phyloP scores from a whole-genome alignment of 2,797 vertebrate species.

The Strix occidentalis region DNA sequence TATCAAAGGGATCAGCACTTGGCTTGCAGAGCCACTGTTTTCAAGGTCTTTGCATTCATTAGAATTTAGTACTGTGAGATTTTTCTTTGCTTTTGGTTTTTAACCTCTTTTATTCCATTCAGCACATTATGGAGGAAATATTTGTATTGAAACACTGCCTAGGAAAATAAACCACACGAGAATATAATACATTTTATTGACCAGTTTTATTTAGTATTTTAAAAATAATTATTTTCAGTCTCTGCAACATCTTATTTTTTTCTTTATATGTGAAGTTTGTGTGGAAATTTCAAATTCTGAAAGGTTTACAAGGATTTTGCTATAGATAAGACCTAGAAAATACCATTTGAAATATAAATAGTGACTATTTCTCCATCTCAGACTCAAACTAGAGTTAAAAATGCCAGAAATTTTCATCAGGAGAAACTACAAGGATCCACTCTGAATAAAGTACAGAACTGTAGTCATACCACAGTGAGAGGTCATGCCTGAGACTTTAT shows the following conservation, averaged over 20 bases:
- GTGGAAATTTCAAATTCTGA: neutral
- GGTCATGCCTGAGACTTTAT: neutral
- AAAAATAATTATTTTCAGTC: neutral
- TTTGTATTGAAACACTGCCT: neutral
- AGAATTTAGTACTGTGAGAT: slow-evolving; percentile 42
- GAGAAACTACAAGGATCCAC: neutral
- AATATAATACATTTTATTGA: neutral
- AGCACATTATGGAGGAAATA: neutral
- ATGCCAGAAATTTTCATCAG: neutral
- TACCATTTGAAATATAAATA: neutral
- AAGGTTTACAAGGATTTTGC: neutral
- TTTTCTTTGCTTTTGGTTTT: slow-evolving; percentile 14
- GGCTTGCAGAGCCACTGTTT: slow-evolving; percentile 39
- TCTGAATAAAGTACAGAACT: neutral
- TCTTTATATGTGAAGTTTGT: neutral
- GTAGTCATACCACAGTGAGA: neutral
- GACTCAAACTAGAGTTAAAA: neutral
- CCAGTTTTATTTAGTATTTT: neutral
- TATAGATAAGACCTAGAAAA: neutral
- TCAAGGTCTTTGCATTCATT: slow-evolving; percentile 71
- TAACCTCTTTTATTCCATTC: slow-evolving; percentile 32
- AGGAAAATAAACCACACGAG: neutral
- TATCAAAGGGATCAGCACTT: slow-evolving; percentile 33
- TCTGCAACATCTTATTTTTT: neutral
- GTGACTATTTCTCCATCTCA: neutral